A percentile compares a stretch with the other conserved stretches of the same genome.
Evolutionary conservation across 1,140 invertebrate genomes (phyloP).

Genomic region (Antheraea pernyi): DNA sequence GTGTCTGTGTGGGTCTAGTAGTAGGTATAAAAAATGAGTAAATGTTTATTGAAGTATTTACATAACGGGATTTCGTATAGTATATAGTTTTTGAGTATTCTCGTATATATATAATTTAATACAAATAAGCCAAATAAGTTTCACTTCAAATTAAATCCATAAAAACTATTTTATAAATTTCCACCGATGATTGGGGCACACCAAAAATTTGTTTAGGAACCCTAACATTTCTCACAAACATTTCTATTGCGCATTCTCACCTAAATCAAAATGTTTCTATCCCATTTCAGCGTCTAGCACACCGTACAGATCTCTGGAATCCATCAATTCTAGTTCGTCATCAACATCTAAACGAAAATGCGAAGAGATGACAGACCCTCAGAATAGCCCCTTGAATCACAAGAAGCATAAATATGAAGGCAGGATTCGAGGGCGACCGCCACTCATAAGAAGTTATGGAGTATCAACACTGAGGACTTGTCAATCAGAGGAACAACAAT

Average conservation of each 20-base stretch:
- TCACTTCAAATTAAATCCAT: too few species aligned
- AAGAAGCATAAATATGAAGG: constrained; percentile 69
- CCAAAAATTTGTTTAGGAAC: too few species aligned
- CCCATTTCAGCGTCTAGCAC: constrained; percentile 9
- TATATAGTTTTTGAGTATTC: too few species aligned
- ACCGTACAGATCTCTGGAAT: constrained; percentile 28
- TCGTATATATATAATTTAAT: too few species aligned
- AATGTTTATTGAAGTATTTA: too few species aligned
- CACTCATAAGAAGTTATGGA: constrained; percentile 46
- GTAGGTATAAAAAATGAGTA: too few species aligned
- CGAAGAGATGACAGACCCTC: constrained; percentile 53
- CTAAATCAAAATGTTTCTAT: background rate
- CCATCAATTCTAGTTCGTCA: constrained; percentile 32
- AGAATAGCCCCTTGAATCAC: constrained; percentile 61
- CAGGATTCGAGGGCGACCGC: constrained; percentile 64
- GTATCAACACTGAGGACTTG: constrained; percentile 43
- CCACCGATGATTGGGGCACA: too few species aligned
- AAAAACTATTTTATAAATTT: too few species aligned
- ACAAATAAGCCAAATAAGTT: too few species aligned
- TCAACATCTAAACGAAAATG: constrained; percentile 68
- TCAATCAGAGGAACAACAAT: constrained; percentile 45
- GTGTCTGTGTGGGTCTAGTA: too few species aligned
- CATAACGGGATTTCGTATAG: too few species aligned
- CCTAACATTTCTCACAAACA: background rate
- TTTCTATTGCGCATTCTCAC: background rate